Evolutionary conservation across 2,888 invertebrate species (phyloP), one percentile per base, ranked within the genome.

Genomic region (Clistopyga incitator): DNA sequence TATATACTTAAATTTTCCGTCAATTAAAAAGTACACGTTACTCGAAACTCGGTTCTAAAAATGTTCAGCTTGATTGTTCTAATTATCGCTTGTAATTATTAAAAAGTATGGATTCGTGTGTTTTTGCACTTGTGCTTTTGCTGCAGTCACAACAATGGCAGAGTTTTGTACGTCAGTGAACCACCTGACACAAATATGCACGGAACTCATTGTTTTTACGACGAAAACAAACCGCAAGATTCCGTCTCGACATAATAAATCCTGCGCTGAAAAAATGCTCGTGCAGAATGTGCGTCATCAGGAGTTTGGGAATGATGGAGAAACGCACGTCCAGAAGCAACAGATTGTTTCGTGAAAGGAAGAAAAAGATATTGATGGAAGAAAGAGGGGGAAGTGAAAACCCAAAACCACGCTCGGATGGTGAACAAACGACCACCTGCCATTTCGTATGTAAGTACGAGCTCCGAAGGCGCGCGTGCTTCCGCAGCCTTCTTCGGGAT

Each of bases 371-470:
- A 56, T n/a, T n/a, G 15, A 4, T 29, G 25, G 47, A 25, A 25
- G 23, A 34, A 65, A n/a, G 34, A 23, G 15, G 59, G 56, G 65
- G 65, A 50, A 64, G 64, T 70, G 70, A 76, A 76, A 75, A 81
- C 52, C 50, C 34, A 75, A 75, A 75, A 81, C 54, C 56, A 65
- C 71, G 64, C 29, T 29, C 61, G 50, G 23, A 61, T 52, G 42
- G 42, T 65, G 77, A 81, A 81, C 72, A 81, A 81, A 81, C 70
- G 81, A 72, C 77, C 81, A 81, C 81, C 81, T 81, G 81, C 81
- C 81, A 67, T 42, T 59, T 71, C 50, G 13, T 11, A 11, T 18
- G 8, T 18, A 11, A 2, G 65, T 47, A 50, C 68, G 56, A 61
- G 61, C 54, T 67, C 68, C 23, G 61, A 29, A 59, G 45, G 34